A percentile compares a stretch with the other conserved stretches of the same genome.
phyloP scores from a whole-genome alignment of 2,888 invertebrate genomes.

The Adela reaumurella region DNA sequence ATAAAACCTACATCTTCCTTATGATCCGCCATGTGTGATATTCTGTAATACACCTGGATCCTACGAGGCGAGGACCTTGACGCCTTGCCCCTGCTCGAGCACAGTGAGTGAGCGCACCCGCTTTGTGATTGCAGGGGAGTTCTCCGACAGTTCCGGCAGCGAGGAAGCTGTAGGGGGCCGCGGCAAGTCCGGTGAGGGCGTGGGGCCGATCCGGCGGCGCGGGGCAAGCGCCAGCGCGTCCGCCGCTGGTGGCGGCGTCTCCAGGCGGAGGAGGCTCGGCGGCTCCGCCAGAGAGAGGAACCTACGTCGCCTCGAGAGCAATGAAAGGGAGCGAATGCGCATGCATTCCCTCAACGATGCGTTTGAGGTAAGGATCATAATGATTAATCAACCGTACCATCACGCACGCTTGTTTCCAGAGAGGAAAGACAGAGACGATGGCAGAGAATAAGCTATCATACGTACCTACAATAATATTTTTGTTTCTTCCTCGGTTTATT shows the following conservation, averaged over 20 bases:
- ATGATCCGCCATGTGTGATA: too few relatives aligned
- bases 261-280: conserved; percentile 67
- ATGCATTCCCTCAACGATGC: conserved; percentile 92
- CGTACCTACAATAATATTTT: too few relatives aligned
- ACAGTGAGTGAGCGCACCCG: too few relatives aligned
- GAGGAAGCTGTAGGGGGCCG: neutral
- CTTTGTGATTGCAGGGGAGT: neutral
- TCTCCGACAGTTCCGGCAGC: conserved; percentile 1
- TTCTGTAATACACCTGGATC: too few relatives aligned
- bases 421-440: too few relatives aligned
- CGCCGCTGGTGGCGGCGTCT: conserved; percentile 26
- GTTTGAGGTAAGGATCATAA: conserved; percentile 64
- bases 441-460: too few relatives aligned
- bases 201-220: conserved; percentile 23
- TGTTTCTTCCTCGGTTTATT: too few relatives aligned
- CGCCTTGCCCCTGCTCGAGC: too few relatives aligned
- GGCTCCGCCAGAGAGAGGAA: conserved; percentile 83
- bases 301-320: conserved; percentile 81
- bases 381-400: too few relatives aligned
- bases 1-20: too few relatives aligned
- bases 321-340: conserved; percentile 86
- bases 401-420: too few relatives aligned
- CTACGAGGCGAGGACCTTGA: too few relatives aligned
- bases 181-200: conserved; percentile 16
- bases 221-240: conserved; percentile 25